Base-by-base conservation (phyloP, 2,888 invertebrate species). In the Polyommatus icarus region DNA sequence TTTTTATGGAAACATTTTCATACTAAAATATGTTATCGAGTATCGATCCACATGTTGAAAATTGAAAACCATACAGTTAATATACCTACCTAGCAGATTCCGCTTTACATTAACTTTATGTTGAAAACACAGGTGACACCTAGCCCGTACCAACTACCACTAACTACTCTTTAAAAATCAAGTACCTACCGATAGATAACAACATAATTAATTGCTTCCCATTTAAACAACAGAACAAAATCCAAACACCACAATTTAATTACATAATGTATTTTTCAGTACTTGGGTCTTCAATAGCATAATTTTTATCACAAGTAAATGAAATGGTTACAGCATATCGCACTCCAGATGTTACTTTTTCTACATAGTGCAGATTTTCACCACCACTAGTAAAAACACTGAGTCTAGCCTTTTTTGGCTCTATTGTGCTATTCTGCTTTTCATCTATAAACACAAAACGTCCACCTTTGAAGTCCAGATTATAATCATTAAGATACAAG, bases 311-410 rank as follows among this genome's bases (percentile, higher is more conserved):
- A 91, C 98, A 98, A 6, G 98, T 98, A 87, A 98, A 98, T 72
- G 98, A 97, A 76, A 98, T 96, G 0, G 98, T 98, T 81, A 98
- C 94, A 5, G 98, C 98, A 89, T 96, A 98, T 85, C 98, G 89
- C 6, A 94, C 94, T 20, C 98, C 98, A 32, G 95, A 94, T 12
- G 93, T 95, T 5, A 98, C 97, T 88, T 95, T 95, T 89, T 98
- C 98, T 2, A 98, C 97, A 88, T 95, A 95, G 89, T 98, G 98
- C 0, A 95, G 88, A 91, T 98, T 98, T 91, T 98, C 98, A 67
- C 95, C 95, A 18, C 98, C 98, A 73, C 98, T 98, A 0, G 98
- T 98, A 86, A 98, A 98, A 91, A 97, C 96, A 50, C 96, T 96
- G 1, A 98, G 95, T 81, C 98, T 95, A 24, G 97, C 97, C 88